A percentile compares a stretch with the other conserved stretches of the same genome.
Evolutionary conservation across 1,140 invertebrate species (phyloP).

Genomic region (Magallana ariakensis): DNA sequence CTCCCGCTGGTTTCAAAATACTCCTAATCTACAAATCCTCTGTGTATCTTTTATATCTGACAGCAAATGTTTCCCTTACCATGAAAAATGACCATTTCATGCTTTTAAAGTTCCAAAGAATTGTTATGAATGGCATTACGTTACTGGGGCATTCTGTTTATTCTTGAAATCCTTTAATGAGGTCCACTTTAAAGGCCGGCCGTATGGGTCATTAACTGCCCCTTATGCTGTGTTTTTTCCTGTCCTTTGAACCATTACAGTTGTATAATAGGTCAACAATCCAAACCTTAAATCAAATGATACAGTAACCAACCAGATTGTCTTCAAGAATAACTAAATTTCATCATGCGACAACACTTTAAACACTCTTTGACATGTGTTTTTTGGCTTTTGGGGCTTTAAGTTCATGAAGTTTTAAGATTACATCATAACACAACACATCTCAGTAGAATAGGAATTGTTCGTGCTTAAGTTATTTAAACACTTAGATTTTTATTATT

Average conservation of each 20-base stretch:
- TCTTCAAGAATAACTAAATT: too few relatives aligned
- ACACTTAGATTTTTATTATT: too few relatives aligned
- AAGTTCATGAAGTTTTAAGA: too few relatives aligned
- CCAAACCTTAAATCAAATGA: neutral
- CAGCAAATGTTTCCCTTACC: conserved; percentile 8
- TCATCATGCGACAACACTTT: too few relatives aligned
- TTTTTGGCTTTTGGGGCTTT: too few relatives aligned
- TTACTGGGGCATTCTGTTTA: conserved; percentile 29
- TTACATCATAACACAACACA: too few relatives aligned
- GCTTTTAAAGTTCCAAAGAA: conserved; percentile 16
- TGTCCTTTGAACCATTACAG: neutral
- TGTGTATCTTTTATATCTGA: conserved; percentile 21
- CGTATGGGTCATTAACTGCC: neutral
- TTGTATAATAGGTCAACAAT: conserved; percentile 6
- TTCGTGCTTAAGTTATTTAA: too few relatives aligned
- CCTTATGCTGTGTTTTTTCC: neutral
- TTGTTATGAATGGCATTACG: conserved; percentile 7
- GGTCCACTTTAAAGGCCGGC: neutral
- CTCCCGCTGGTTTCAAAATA: conserved; percentile 24
- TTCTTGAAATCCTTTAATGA: conserved; percentile 8
- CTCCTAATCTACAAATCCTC: neutral
- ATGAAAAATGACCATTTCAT: conserved; percentile 31
- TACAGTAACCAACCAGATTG: too few relatives aligned
- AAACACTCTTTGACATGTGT: too few relatives aligned
- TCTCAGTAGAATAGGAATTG: too few relatives aligned